Conservation (phyloP, 1,140 invertebrate genomes). For the Zaprionus kolodkinae region DNA sequence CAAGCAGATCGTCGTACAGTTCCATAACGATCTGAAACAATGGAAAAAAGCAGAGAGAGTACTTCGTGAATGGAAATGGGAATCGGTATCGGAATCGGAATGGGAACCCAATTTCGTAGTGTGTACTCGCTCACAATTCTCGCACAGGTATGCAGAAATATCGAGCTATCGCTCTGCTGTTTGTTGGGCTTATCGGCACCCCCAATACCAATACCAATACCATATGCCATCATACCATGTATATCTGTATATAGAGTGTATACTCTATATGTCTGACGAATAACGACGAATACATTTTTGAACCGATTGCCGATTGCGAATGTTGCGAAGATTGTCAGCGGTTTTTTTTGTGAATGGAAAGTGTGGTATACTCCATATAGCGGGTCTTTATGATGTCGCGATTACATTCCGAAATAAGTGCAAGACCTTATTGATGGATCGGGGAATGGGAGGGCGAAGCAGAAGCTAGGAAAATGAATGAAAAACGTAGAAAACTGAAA, state of each 20-base stretch:
- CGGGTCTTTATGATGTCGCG: slow-evolving; percentile 35
- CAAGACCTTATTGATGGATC: neutral
- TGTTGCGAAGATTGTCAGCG: slow-evolving; percentile 29
- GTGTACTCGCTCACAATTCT: slow-evolving; percentile 21
- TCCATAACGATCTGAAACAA: slow-evolving; percentile 22
- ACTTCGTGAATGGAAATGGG: slow-evolving; percentile 24
- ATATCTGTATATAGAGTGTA: slow-evolving; percentile 8
- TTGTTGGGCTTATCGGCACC: neutral
- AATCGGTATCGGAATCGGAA: neutral
- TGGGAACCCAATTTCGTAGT: slow-evolving; percentile 24
- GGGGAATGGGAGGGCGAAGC: neutral
- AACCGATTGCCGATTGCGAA: slow-evolving; percentile 27
- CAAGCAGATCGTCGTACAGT: slow-evolving; percentile 23
- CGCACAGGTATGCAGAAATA: slow-evolving; percentile 68
- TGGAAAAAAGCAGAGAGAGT: slow-evolving; percentile 18
- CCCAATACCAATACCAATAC: neutral
- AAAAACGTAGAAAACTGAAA: neutral
- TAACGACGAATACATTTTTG: too few species aligned
- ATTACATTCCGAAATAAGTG: slow-evolving; percentile 38
- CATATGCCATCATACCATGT: too few species aligned
- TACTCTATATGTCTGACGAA: neutral
- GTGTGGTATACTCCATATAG: slow-evolving; percentile 8
- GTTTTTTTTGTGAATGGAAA: slow-evolving; percentile 37
- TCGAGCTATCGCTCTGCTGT: slow-evolving; percentile 39
- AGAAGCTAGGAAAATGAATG: slow-evolving; percentile 10